Conservation (phyloP, 2,797 vertebrate species). For the Hipposideros larvatus region DNA sequence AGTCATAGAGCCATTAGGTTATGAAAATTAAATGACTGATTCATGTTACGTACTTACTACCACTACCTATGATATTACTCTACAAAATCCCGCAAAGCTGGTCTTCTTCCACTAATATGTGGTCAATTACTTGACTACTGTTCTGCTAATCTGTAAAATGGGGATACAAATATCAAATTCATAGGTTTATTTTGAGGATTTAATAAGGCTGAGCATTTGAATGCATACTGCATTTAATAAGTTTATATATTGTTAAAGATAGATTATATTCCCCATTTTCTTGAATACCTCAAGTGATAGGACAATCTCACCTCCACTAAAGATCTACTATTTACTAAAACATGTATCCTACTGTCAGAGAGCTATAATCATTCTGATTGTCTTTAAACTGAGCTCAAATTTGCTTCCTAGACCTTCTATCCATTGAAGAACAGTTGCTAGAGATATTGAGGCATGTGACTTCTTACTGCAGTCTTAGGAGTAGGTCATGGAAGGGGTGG, state of each 20-base stretch:
- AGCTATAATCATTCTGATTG: not conserved
- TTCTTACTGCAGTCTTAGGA: not conserved
- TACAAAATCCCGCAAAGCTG: not conserved
- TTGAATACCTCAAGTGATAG: not conserved
- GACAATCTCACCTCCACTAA: not conserved
- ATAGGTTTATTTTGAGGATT: not conserved
- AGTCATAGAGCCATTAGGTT: not conserved
- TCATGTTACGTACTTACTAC: not conserved
- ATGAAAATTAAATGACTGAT: not conserved
- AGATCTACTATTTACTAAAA: not conserved
- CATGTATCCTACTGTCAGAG: not conserved
- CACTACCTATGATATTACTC: not conserved
- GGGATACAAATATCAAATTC: not conserved
- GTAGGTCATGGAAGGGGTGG: accelerated
- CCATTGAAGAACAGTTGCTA: not conserved
- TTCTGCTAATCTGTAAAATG: not conserved
- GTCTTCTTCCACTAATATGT: not conserved
- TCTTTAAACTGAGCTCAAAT: not conserved
- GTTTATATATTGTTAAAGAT: not conserved
- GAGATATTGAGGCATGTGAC: not conserved
- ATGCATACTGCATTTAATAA: not conserved
- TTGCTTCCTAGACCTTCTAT: not conserved
- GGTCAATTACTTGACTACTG: not conserved
- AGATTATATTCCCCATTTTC: not conserved
- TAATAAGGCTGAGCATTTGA: not conserved